phyloP scores from a whole-genome alignment of 2,797 vertebrate species.

The Caiman crocodilus region DNA sequence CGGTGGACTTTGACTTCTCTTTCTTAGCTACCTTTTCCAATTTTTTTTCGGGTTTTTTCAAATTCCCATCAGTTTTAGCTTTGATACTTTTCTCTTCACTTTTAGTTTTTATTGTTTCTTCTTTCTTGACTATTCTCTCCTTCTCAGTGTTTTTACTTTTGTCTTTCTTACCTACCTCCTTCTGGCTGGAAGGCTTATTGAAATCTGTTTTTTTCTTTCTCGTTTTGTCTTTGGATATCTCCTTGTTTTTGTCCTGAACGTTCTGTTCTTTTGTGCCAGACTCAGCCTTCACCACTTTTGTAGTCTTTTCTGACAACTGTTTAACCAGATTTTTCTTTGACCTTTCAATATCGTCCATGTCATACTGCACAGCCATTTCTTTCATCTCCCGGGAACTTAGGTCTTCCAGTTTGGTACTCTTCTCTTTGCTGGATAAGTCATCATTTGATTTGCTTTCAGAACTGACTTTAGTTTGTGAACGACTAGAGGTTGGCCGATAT shows the following conservation, averaged over 20 bases:
- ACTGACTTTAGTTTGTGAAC: conserved; percentile 70
- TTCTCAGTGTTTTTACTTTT: conserved; percentile 61
- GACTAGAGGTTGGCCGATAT: conserved; percentile 76
- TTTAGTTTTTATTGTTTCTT: conserved; percentile 56
- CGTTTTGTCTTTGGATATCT: conserved; percentile 72
- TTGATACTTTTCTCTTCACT: conserved; percentile 70
- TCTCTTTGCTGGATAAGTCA: conserved; percentile 28
- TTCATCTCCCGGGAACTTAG: conserved; percentile 62
- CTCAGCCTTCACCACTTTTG: conserved; percentile 51
- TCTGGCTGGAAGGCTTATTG: not conserved
- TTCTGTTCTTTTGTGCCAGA: conserved; percentile 53
- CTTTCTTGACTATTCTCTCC: conserved; percentile 56
- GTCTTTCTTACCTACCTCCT: conserved; percentile 58
- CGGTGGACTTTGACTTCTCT: conserved; percentile 73
- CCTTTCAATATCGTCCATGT: conserved; percentile 70
- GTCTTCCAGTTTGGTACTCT: conserved; percentile 40
- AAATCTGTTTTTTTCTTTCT: conserved; percentile 77
- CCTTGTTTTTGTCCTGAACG: conserved; percentile 74
- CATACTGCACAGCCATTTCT: conserved; percentile 61
- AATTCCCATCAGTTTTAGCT: conserved; percentile 56
- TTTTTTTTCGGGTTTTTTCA: conserved; percentile 79
- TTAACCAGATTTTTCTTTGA: conserved; percentile 36
- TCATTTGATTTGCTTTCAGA: conserved; percentile 59
- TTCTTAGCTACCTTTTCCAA: conserved; percentile 74
- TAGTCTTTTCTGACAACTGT: conserved; percentile 58